Base-by-base conservation (phyloP, 1,140 invertebrate genomes). In the Sarcophaga peregrina region DNA sequence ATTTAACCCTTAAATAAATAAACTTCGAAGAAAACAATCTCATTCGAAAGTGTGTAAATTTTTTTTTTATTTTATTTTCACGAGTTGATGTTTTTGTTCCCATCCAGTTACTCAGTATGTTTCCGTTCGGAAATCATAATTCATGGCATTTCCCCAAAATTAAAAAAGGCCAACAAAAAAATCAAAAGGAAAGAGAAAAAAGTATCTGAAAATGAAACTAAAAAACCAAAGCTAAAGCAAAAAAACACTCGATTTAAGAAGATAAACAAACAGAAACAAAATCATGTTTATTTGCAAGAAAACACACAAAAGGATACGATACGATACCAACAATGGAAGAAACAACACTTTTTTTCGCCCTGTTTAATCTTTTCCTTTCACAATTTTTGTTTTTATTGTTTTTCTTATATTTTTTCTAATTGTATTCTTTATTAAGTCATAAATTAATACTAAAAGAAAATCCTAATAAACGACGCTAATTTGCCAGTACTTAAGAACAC, bases 71-170 rank as follows among this genome's bases (percentile, higher is more conserved):
- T 37, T 37, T 37, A 4, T 37, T 37, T 4, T 37, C 25, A n/a
- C n/a, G 25, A 37, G 4, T 37, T 37, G 25, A 37, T 85, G 25
- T 54, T 82, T 84, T 85, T 83, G 80, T 82, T 54, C 11, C 76
- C 81, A 84, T 15, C 46, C 11, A 52, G 75, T 78, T 50, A 78
- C 50, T 78, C 20, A 85, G 86, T 86, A 85, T 87, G 87, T 86
- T 87, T 89, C 87, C 87, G 87, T 83, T 88, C 87, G 88, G 85
- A 89, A 89, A 89, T 89, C 88, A 89, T 89, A 89, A 89, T 81
- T 89, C 88, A 89, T 81, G 81, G 78, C 72, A 81, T 74, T 80
- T 80, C 47, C 82, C 47, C 62, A 74, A 73, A 45, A 81, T 15
- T 20, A 46, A 81, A 62, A 48, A 76, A 37, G 25, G 25, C 25